phyloP scores from a whole-genome alignment of 2,888 invertebrate genomes.

The Nephrotoma appendiculata region DNA sequence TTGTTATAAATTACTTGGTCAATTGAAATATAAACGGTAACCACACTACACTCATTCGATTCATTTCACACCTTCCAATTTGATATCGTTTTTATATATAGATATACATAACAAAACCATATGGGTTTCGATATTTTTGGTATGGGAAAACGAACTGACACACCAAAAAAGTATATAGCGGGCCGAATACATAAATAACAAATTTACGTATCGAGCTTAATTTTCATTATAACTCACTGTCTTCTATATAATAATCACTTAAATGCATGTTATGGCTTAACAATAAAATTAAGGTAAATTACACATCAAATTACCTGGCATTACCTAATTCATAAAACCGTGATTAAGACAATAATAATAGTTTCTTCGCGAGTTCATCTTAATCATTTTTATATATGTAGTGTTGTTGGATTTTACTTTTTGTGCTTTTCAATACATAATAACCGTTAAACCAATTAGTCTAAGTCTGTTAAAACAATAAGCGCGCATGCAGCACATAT shows the following conservation, averaged over 20 bases:
- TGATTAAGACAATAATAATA: not conserved
- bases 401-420: not conserved
- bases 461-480: not conserved
- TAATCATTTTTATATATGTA: not conserved
- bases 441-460: not conserved
- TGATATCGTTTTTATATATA: not conserved
- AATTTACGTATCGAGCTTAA: not conserved
- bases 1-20: not conserved
- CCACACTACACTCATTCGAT: not conserved
- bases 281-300: not conserved
- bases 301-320: not conserved
- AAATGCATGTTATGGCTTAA: not conserved
- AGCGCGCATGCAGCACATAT: not conserved
- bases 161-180: not conserved
- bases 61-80: not conserved
- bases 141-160: not conserved
- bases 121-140: not conserved
- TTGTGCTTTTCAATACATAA: not conserved
- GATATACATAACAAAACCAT: not conserved
- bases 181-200: not conserved
- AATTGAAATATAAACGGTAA: not conserved
- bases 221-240: not conserved
- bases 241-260: not conserved
- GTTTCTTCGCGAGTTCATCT: not conserved
- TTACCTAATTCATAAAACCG: not conserved